Evolutionary conservation across 2,113 vertebrate genomes (phyloP).

Genomic region (Alces alces): DNA sequence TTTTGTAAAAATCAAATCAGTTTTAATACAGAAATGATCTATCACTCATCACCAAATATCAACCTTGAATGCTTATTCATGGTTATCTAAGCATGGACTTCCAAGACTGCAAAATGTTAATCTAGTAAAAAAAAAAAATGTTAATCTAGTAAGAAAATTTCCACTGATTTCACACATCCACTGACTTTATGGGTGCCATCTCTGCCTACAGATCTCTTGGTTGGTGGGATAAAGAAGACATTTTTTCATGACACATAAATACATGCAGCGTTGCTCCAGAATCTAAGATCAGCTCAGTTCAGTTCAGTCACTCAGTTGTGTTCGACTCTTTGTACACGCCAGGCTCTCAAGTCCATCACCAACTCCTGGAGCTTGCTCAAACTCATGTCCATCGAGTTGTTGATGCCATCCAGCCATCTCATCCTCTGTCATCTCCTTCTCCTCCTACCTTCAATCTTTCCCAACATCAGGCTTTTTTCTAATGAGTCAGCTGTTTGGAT

Average conservation of each 20-base stretch:
- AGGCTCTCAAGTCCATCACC: not conserved
- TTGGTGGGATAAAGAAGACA: not conserved
- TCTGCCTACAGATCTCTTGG: not conserved
- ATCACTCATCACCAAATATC: not conserved
- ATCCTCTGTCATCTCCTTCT: not conserved
- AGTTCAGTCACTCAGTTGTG: not conserved
- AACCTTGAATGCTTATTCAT: not conserved
- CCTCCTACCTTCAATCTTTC: not conserved
- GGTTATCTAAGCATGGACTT: not conserved
- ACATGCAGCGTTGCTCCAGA: not conserved
- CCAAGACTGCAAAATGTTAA: not conserved
- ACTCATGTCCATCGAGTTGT: not conserved
- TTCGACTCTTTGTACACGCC: accelerated
- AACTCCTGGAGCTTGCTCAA: not conserved
- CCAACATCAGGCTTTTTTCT: not conserved
- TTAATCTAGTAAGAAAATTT: not conserved
- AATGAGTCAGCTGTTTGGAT: not conserved
- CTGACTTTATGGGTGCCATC: not conserved
- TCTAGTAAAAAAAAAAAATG: not conserved
- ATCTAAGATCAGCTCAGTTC: not conserved
- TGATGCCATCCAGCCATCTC: not conserved
- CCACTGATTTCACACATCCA: not conserved
- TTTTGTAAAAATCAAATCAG: not conserved
- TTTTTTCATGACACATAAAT: not conserved
- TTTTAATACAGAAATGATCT: not conserved